Conservation (phyloP, 1,140 invertebrate species). For the Pseudomyrmex dendroicus region DNA sequence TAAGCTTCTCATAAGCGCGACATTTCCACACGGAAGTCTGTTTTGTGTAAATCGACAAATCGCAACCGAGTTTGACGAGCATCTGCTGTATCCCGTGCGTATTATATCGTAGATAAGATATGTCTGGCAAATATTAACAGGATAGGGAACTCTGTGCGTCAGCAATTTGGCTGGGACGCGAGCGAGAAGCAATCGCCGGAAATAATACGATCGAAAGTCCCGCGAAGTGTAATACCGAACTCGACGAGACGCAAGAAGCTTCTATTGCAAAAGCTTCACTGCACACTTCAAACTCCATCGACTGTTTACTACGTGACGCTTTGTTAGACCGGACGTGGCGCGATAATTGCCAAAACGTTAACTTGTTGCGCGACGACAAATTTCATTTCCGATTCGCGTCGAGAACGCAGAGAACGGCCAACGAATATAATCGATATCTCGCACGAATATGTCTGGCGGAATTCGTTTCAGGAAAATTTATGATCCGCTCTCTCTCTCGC, state of each 20-base stretch:
- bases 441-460: neutral
- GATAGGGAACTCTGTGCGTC: neutral
- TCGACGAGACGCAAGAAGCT: conserved; percentile 22
- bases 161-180: conserved; percentile 12
- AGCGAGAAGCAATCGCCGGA: conserved; percentile 12
- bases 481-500: neutral
- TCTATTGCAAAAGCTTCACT: conserved; percentile 20
- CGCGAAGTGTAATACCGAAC: conserved; percentile 27
- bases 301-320: conserved; percentile 15
- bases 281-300: neutral
- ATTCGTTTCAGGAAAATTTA: conserved; percentile 43
- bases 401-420: neutral
- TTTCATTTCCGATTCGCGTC: conserved; percentile 37
- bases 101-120: neutral
- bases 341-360: conserved; percentile 45
- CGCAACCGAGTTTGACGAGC: no score
- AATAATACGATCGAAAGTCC: conserved; percentile 51
- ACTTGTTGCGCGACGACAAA: conserved; percentile 43
- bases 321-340: conserved; percentile 2
- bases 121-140: neutral
- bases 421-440: conserved; percentile 33
- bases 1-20: neutral
- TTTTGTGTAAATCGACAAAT: no score
- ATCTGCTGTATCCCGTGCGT: no score
- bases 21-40: neutral